A percentile compares a stretch with the other conserved stretches of the same genome.
Conservation (phyloP, 1,140 invertebrate species). For the Anoplolepis gracilipes region DNA sequence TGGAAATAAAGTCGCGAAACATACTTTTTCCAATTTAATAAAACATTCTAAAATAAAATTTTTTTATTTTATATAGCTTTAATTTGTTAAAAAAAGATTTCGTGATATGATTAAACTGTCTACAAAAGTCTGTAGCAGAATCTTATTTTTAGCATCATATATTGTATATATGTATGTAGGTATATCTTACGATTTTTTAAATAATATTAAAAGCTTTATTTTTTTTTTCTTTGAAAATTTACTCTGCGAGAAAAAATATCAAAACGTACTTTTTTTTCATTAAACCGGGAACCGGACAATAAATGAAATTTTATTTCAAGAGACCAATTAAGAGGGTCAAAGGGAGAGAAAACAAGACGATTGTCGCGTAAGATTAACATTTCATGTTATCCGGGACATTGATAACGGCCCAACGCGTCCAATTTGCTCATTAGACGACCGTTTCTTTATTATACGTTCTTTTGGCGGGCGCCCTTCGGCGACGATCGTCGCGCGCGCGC, state of each 20-base stretch:
- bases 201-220: slow-evolving; percentile 3
- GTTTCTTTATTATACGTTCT: slow-evolving; percentile 32
- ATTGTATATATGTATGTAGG: background rate
- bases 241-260: background rate
- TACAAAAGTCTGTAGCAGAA: background rate
- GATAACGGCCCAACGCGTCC: background rate
- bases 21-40: background rate
- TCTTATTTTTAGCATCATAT: background rate
- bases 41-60: background rate
- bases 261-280: background rate
- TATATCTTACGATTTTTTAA: background rate
- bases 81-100: background rate
- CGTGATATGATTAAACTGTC: background rate
- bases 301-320: slow-evolving; percentile 27
- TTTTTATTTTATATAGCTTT: slow-evolving; percentile 6
- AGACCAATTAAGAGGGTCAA: slow-evolving; percentile 8
- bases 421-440: slow-evolving; percentile 25
- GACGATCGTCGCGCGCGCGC: slow-evolving; percentile 52
- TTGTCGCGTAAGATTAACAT: slow-evolving; percentile 10
- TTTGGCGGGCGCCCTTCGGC: slow-evolving; percentile 54
- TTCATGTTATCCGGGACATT: background rate
- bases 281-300: background rate
- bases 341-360: background rate
- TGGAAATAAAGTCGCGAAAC: background rate
- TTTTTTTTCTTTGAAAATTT: background rate